Base-by-base conservation (phyloP, 2,113 vertebrate species). In the Tragelaphus scriptus region DNA sequence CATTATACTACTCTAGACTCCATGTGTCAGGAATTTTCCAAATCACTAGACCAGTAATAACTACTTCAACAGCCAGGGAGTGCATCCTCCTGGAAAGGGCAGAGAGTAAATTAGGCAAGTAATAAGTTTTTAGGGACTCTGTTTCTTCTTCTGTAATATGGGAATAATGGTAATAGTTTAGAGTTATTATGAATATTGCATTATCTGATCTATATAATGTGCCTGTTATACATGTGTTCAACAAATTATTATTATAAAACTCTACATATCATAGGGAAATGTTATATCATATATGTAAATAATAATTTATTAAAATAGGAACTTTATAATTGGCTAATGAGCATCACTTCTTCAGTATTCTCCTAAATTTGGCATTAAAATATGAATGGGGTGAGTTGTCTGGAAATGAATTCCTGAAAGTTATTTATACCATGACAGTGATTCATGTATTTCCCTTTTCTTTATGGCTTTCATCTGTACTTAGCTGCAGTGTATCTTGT, bases 381-480 rank as follows among this genome's bases (percentile, higher is more conserved):
- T 96, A 85, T 97, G 95, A 97, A 95, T 95, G 95, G 91, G 96
- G 58, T 94, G 82, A 95, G 56, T 97, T 97, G 51, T 96, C 96
- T 94, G 84, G 89, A 94, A 94, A 91, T 85, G 65, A 97, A 97
- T 97, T 96, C 95, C 89, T 95, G 55, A 86, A 96, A 84, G 94
- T 98, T 95, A 89, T 97, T 97, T 97, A 88, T 97, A 92, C 90
- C 55, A 75, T 95, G 26, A 85, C 89, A 89, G 9, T 96, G 93
- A 97, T 92, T 97, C 94, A 93, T 94, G 63, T 71, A 90, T 96
- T 97, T 97, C 77, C 88, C n/a, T 96, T 92, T 97, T 92, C 85
- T 95, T 96, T 97, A 97, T 95, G 81, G 16, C 61, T 97, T 97
- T 98, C 81, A 96, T 97, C 91, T 98, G 87, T 89, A 90, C 81